These are phyloP conservation scores for Aplodontia rufa DNA, from an alignment of 2,113 vertebrate species.

Conservation along the genomic window DNA sequence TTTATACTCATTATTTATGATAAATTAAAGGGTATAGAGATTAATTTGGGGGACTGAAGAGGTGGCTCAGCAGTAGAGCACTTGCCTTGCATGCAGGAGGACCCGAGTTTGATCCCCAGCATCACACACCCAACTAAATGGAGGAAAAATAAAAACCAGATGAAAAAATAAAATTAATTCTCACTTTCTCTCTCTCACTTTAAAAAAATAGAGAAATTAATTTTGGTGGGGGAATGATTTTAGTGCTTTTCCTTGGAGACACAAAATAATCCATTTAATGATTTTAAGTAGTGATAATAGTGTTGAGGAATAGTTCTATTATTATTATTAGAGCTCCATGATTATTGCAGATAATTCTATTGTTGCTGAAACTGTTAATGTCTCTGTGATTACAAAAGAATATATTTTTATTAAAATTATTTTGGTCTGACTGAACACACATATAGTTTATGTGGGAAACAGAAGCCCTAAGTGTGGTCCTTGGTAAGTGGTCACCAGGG, in stretches of 20 bases:
- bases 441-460: background rate
- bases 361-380: background rate
- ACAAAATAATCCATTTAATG: background rate
- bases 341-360: background rate
- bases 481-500: background rate
- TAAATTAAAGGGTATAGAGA: background rate
- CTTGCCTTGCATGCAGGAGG: too few species aligned
- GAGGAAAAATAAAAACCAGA: too few species aligned
- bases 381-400: background rate
- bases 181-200: too few species aligned
- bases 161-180: too few species aligned
- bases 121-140: too few species aligned
- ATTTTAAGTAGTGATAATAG: background rate
- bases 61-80: too few species aligned
- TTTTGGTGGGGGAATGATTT: background rate
- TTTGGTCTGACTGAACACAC: background rate
- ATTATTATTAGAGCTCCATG: background rate
- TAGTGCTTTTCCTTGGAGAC: background rate
- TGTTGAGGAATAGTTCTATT: background rate
- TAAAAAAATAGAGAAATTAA: too few species aligned
- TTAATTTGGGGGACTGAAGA: too few species aligned
- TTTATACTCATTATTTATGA: background rate
- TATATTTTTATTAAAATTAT: background rate
- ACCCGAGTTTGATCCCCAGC: too few species aligned
- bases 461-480: background rate